Evolutionary conservation across 2,113 vertebrate genomes (phyloP).

Genomic region (Chionis minor): DNA sequence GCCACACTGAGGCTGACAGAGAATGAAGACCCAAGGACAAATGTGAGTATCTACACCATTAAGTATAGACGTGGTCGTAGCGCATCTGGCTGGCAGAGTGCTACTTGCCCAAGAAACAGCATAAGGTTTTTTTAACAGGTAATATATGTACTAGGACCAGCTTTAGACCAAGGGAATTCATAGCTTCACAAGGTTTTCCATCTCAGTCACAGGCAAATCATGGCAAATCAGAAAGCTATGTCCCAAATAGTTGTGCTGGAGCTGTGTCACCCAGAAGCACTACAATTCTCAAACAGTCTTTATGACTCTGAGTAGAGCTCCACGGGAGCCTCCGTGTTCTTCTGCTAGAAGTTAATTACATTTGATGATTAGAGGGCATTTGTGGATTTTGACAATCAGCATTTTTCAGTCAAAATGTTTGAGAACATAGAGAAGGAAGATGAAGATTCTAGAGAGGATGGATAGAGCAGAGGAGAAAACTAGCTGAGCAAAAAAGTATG

Average conservation of each 20-base stretch:
- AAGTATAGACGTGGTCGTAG: not conserved
- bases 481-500: not conserved
- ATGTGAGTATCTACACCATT: not conserved
- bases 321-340: not conserved
- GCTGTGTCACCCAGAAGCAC: not conserved
- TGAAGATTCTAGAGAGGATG: not conserved
- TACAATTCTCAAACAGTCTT: not conserved
- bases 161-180: not conserved
- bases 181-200: not conserved
- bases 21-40: not conserved
- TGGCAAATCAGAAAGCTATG: not conserved
- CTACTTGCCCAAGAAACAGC: not conserved
- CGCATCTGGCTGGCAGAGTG: not conserved
- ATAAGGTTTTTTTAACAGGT: not conserved
- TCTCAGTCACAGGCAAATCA: not conserved
- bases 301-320: not conserved
- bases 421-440: not conserved
- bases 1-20: not conserved
- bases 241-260: not conserved
- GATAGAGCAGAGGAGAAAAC: not conserved
- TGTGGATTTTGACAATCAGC: not conserved
- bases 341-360: no score
- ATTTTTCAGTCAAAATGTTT: not conserved
- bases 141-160: not conserved
- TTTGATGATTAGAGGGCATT: not conserved